Base-by-base conservation (phyloP, 2,888 invertebrate species). In the Hirtodrosophila alboralis region DNA sequence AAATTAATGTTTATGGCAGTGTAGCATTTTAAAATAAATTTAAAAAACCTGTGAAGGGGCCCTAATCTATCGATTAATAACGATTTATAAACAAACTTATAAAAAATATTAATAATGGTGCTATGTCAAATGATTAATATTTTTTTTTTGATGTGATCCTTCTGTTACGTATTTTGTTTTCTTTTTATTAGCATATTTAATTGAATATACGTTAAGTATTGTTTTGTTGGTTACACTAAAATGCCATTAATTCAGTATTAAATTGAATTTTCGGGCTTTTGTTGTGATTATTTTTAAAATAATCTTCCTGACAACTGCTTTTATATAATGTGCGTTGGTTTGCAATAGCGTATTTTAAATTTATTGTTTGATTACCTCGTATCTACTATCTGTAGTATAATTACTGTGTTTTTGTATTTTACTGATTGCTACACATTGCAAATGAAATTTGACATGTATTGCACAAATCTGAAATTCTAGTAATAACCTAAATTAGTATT, bases 381-480 rank as follows among this genome's bases (percentile, higher is more conserved):
- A 56, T 43, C 34, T 47, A 43, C 23, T 23, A 23, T 23, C 6
- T 67, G 47, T 57, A 41, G 51, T 34, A 51, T 72, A 68, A 60
- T 51, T 60, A 52, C n/a, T n/a, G n/a, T 51, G 18, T 59, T 54
- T 27, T 51, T 8, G 48, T 70, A 53, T 16, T 47, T 76, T 71
- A 68, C 74, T 83, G 83, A 80, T 80, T 83, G 83, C 83, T 79
- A 83, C 74, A 67, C 56, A 64, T 83, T 83, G 83, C 79, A 79
- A 79, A 78, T 63, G 44, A 78, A 78, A 62, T 69, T 68, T 70
- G 40, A 52, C 68, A 21, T 27, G 18, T 18, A 26, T 40, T 56
- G 57, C 64, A 52, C 30, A 64, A 51, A 33, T 21, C 8, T 44
- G 41, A 51, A 23, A 23, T 49, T 78, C 45, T 56, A 40, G 60